These are phyloP conservation scores for Acromyrmex charruanus DNA, from an alignment of 1,140 invertebrate genomes.

Conservation along the genomic window DNA sequence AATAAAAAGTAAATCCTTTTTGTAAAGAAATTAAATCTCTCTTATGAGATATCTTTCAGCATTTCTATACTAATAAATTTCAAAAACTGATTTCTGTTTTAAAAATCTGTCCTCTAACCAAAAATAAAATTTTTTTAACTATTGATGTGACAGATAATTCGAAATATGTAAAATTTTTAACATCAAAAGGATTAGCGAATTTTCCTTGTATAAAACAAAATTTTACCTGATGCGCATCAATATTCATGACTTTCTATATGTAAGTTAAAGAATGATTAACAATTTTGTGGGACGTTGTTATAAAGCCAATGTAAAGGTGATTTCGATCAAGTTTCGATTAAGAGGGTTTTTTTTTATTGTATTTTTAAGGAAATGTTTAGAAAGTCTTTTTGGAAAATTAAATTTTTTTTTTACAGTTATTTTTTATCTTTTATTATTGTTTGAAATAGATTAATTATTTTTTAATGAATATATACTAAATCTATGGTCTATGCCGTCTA, in stretches of 20 bases:
- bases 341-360: too few species aligned
- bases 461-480: too few species aligned
- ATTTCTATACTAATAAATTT: neutral
- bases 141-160: neutral
- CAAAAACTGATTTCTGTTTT: neutral
- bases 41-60: neutral
- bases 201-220: neutral
- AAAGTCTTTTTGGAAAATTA: too few species aligned
- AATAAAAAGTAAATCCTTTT: neutral
- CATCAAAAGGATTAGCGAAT: neutral
- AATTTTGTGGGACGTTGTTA: neutral
- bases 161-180: neutral
- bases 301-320: neutral
- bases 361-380: too few species aligned
- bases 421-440: too few species aligned
- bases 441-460: too few species aligned
- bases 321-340: neutral
- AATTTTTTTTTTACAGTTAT: too few species aligned
- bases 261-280: slow-evolving; percentile 19
- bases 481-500: too few species aligned
- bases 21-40: neutral
- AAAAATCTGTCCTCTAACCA: neutral
- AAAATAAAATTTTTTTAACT: neutral
- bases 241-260: neutral
- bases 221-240: neutral